Evolutionary conservation across 2,113 vertebrate genomes (phyloP).

Genomic region (Labeo rohita): DNA sequence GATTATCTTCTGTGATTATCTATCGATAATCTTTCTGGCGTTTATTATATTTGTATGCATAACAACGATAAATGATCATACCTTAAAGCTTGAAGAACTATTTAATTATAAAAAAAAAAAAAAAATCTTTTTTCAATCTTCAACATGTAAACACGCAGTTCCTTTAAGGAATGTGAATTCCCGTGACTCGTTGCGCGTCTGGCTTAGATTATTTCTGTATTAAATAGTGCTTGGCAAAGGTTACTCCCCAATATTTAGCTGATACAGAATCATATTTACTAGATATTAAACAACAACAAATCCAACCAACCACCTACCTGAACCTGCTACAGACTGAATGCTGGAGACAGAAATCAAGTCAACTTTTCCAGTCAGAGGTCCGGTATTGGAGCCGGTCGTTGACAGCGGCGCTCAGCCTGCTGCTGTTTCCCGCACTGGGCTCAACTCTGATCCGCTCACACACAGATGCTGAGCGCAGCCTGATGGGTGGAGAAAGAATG

Average conservation of each 20-base stretch:
- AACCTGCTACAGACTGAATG: background rate
- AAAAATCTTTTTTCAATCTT: background rate
- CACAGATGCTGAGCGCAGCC: conserved; percentile 43
- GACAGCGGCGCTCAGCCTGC: conserved; percentile 10
- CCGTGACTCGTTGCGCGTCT: background rate
- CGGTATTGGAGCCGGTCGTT: background rate
- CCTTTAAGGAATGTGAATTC: background rate
- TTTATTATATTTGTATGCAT: background rate
- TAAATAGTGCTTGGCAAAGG: background rate
- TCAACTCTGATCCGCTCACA: conserved; percentile 10
- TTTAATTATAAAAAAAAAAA: background rate
- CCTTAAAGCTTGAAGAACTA: background rate
- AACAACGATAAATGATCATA: background rate
- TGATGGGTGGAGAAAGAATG: conserved; percentile 62
- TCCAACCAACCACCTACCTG: background rate
- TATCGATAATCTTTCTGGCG: background rate
- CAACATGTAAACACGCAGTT: background rate
- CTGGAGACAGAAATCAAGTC: background rate
- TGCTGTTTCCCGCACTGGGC: conserved; percentile 14
- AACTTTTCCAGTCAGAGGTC: background rate
- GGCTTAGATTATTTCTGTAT: background rate
- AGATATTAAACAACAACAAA: background rate
- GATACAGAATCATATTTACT: background rate
- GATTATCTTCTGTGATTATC: background rate
- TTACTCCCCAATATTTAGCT: background rate